Base-by-base conservation (phyloP, 2,888 invertebrate genomes). In the Drosophila algonquin region DNA sequence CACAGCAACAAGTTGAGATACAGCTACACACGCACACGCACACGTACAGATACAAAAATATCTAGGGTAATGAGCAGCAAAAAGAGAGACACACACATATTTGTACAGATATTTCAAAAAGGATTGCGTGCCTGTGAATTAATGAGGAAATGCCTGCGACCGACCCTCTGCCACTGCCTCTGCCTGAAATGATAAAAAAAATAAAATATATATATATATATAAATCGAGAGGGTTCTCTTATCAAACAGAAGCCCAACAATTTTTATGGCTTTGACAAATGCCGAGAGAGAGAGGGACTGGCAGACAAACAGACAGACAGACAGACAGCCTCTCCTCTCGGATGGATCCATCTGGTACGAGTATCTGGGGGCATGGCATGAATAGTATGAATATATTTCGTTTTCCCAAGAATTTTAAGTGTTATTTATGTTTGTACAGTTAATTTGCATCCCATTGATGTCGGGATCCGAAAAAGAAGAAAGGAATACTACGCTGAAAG, bases 401-500 rank as follows among this genome's bases (percentile, higher is more conserved):
- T 73, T 77, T 78, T 83, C 75, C 80, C 62, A 61, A 73, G 81
- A 83, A 84, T 81, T 84, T 81, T 73, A 65, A 83, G 85, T 83
- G 80, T 87, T 86, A 85, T 85, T 86, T 85, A 83, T 85, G 87
- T 87, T 85, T 83, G 75, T 82, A 82, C 84, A 85, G 84, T 84
- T 85, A 81, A 85, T 85, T 85, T 85, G 84, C 84, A 86, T 85
- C 86, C 70, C 86, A 81, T 85, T 85, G 84, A 86, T 83, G 84
- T 80, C 58, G 78, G 30, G 48, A 71, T 71, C 73, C 68, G 71
- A 58, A 75, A 68, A 65, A 46, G 27, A 72, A 57, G 63, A 70
- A 56, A 27, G 52, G 18, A 47, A 40, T 21, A 45, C 16, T 59
- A 54, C 44, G 18, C 51, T 58, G 45, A 48, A 63, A 57, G 63